Conservation (phyloP, 2,113 vertebrate genomes). For the Passer domesticus region DNA sequence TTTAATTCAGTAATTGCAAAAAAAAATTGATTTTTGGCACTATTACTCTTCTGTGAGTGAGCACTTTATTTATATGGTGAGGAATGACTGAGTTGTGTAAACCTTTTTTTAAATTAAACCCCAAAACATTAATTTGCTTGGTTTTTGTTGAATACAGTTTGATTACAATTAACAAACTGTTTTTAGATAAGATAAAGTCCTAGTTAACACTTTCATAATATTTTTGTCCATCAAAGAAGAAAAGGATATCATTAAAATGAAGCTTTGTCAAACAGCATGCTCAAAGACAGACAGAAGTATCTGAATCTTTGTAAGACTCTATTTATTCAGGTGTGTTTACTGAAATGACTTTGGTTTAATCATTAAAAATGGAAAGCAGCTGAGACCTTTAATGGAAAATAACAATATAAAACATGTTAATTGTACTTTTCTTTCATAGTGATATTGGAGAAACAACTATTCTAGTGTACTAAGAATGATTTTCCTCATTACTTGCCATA, state of each 20-base stretch:
- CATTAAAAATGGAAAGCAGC: conserved; percentile 12
- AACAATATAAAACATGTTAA: neutral
- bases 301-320: neutral
- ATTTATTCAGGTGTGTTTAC: neutral
- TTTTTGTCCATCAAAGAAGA: neutral
- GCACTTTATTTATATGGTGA: neutral
- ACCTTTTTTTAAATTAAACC: fast-evolving
- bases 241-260: neutral
- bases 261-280: neutral
- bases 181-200: neutral
- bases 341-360: conserved; percentile 7
- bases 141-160: neutral
- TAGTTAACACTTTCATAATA: neutral
- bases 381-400: neutral
- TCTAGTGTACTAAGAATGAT: neutral
- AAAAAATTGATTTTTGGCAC: neutral
- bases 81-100: neutral
- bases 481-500: neutral
- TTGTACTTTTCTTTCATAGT: neutral
- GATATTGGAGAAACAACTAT: neutral
- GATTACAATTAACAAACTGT: neutral
- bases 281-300: neutral
- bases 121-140: fast-evolving
- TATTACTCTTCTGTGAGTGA: neutral
- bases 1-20: neutral